These are phyloP conservation scores for Zele albiditarsus DNA, from an alignment of 2,888 invertebrate genomes.

Conservation along the genomic window DNA sequence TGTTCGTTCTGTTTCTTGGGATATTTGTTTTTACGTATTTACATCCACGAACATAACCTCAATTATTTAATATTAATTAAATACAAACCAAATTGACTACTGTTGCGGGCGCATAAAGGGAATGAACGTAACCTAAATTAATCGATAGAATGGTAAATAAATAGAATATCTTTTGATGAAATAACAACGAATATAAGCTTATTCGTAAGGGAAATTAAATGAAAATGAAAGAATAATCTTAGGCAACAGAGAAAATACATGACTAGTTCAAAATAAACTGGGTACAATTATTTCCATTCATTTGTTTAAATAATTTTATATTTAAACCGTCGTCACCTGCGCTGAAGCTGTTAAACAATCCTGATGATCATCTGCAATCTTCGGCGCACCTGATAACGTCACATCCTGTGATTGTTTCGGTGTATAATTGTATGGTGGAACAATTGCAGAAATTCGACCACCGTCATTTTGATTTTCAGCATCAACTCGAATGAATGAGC, in stretches of 20 bases:
- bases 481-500: conserved; percentile 74
- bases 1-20: neutral
- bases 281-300: neutral
- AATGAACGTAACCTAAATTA: neutral
- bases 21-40: neutral
- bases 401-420: conserved; percentile 58
- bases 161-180: neutral
- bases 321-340: conserved; percentile 67
- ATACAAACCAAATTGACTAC: neutral
- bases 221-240: conserved; percentile 19
- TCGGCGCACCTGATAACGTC: conserved; percentile 44
- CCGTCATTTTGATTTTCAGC: conserved; percentile 51
- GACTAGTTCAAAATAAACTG: conserved; percentile 32
- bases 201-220: conserved; percentile 31
- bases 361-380: conserved; percentile 56
- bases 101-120: neutral
- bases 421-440: conserved; percentile 74
- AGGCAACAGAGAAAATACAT: conserved; percentile 22
- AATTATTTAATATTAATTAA: neutral
- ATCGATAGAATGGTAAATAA: neutral
- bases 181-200: neutral
- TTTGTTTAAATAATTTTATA: neutral
- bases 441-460: conserved; percentile 70
- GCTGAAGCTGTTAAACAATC: conserved; percentile 64
- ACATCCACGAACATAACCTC: neutral